Conservation (phyloP, 2,113 vertebrate genomes). For the Tychaedon coryphoeus region DNA sequence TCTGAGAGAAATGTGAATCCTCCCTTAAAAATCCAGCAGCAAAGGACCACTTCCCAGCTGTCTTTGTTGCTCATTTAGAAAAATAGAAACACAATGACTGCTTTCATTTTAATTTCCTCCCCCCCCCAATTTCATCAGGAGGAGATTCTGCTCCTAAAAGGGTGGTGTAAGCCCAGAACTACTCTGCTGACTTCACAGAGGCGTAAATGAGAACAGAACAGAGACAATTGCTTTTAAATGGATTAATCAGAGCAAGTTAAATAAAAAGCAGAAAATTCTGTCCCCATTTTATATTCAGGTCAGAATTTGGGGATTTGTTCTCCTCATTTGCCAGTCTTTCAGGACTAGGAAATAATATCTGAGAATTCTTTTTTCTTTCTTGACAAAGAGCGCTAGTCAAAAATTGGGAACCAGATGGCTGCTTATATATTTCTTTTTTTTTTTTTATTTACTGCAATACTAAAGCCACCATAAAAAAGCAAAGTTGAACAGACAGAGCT, state of each 20-base stretch:
- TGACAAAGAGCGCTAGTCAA: constrained; percentile 73
- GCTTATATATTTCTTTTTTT: constrained; percentile 84
- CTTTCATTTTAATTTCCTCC: background rate
- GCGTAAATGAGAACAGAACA: background rate
- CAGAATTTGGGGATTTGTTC: constrained; percentile 47
- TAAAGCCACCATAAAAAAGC: constrained; percentile 93
- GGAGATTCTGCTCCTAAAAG: constrained; percentile 13
- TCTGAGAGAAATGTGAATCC: background rate
- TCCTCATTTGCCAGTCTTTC: constrained; percentile 41
- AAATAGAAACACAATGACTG: background rate
- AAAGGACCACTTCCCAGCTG: background rate
- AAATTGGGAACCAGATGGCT: constrained; percentile 87
- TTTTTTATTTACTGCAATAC: constrained; percentile 82
- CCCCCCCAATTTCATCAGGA: background rate
- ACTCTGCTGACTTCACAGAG: constrained; percentile 23
- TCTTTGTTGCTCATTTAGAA: constrained; percentile 5
- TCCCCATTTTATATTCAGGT: constrained; percentile 38
- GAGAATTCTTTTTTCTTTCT: constrained; percentile 63
- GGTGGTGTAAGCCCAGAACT: constrained; percentile 2
- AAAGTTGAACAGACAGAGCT: constrained; percentile 96
- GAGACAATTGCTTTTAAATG: constrained; percentile 54
- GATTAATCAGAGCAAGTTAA: constrained; percentile 55
- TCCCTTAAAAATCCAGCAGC: constrained; percentile 3
- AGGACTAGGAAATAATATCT: constrained; percentile 56
- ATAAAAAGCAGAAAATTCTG: constrained; percentile 48